phyloP scores from a whole-genome alignment of 2,113 vertebrate species.

The Cercocebus atys region DNA sequence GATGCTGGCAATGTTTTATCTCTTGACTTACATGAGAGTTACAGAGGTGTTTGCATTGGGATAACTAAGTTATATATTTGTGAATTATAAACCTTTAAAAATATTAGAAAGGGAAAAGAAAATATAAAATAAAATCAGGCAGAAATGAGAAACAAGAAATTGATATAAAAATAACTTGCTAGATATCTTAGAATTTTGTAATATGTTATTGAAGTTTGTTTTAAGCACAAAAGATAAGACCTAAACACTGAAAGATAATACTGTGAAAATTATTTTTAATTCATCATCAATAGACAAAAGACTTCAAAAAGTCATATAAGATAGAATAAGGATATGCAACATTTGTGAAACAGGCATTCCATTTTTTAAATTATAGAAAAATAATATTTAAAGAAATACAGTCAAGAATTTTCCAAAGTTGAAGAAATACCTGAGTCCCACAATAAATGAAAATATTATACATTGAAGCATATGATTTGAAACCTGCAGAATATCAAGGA shows the following conservation, averaged over 20 bases:
- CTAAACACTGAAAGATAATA: background rate
- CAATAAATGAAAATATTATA: background rate
- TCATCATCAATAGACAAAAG: background rate
- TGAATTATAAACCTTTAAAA: background rate
- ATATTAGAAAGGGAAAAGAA: background rate
- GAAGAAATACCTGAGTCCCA: background rate
- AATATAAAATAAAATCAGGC: background rate
- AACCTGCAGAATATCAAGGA: background rate
- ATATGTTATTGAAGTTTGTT: background rate
- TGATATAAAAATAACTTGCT: background rate
- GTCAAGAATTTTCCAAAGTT: slow-evolving; percentile 1
- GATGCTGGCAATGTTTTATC: background rate
- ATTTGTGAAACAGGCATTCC: background rate
- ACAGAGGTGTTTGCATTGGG: background rate
- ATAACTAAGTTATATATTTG: background rate
- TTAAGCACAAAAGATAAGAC: background rate
- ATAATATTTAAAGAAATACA: background rate
- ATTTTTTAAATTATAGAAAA: background rate
- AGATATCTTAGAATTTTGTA: background rate
- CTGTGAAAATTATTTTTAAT: background rate
- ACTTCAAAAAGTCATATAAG: background rate
- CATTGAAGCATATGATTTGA: background rate
- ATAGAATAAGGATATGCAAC: background rate
- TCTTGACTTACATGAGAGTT: background rate
- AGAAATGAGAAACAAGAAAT: background rate